Base-by-base conservation (phyloP, 2,797 vertebrate species). In the Molothrus ater region DNA sequence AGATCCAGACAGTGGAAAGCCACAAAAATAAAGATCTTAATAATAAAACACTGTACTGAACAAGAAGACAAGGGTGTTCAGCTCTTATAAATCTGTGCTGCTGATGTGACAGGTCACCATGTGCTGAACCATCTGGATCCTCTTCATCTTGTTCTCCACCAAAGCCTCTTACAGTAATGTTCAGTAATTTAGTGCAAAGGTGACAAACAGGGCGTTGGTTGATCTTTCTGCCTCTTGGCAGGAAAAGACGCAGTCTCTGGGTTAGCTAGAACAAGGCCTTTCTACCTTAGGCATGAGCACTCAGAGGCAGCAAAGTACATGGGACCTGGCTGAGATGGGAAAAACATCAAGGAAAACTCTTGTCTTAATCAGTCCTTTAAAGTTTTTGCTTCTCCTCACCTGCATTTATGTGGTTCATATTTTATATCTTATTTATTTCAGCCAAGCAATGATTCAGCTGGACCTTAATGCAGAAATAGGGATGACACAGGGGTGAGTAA, bases 61-160 rank as follows among this genome's bases (percentile, higher is more conserved):
- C 53, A 88, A 93, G 64, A 59, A 92, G 64, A 38, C 63, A 86
- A 88, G 53, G 56, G 64, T 93, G 90, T 93, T 85, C 60, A 92
- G 26, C 71, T 94, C 56, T 50, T 90, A 95, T 89, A 90, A 93
- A 40, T 95, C 90, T 95, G 60, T 87, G 71, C 57, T 93, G 80
- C 80, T 92, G 86, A 71, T 94, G 74, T 89, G 95, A 93, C 91
- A 92, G 88, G 91, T 91, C 66, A 90, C 95, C 95, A 96, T 96
- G 92, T 96, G 95, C 57, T 92, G 74, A 76, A 80, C 95, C 96
- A 96, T 94, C 93, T 95, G 93, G 90, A 95, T 68, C 60, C 71
- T 78, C 76, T 94, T 88, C 60, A 88, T 96, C 94, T 90, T 82
- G 56, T 47, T 91, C 51, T 91, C 47, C 80, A 81, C 71, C 86